These are phyloP conservation scores for Thunnus thynnus DNA, from an alignment of 2,113 vertebrate species.

Conservation along the genomic window DNA sequence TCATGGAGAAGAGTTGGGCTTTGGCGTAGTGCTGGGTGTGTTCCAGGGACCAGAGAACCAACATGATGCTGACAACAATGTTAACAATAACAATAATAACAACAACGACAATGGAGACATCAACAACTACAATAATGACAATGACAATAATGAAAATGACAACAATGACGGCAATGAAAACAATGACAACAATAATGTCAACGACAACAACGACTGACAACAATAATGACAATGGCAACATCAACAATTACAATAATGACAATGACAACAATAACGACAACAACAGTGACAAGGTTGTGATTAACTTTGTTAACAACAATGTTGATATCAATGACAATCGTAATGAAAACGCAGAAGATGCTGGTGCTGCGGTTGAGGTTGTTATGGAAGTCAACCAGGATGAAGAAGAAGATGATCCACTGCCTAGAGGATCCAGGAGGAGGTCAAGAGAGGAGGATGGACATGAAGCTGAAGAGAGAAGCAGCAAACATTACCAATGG, in stretches of 20 bases:
- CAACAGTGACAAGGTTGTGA: not conserved
- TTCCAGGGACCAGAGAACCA: too few species aligned
- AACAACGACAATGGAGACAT: too few species aligned
- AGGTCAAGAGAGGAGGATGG: not conserved
- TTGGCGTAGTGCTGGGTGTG: too few species aligned
- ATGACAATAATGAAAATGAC: too few species aligned
- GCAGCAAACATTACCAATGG: not conserved
- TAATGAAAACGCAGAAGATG: not conserved
- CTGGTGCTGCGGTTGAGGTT: not conserved
- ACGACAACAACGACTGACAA: not conserved
- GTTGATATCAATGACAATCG: not conserved
- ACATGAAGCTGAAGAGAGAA: not conserved
- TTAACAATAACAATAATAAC: too few species aligned
- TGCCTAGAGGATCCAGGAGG: not conserved
- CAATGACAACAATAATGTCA: too few species aligned
- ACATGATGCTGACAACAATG: too few species aligned
- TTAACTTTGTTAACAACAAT: not conserved
- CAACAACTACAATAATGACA: not conserved
- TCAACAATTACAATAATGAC: not conserved
- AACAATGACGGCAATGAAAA: not conserved
- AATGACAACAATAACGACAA: too few species aligned
- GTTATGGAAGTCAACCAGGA: too few species aligned
- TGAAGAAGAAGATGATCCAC: not conserved
- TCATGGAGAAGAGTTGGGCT: too few species aligned
- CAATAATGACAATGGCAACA: not conserved